Conservation (phyloP, 2,888 invertebrate species). For the Papilio elwesi region DNA sequence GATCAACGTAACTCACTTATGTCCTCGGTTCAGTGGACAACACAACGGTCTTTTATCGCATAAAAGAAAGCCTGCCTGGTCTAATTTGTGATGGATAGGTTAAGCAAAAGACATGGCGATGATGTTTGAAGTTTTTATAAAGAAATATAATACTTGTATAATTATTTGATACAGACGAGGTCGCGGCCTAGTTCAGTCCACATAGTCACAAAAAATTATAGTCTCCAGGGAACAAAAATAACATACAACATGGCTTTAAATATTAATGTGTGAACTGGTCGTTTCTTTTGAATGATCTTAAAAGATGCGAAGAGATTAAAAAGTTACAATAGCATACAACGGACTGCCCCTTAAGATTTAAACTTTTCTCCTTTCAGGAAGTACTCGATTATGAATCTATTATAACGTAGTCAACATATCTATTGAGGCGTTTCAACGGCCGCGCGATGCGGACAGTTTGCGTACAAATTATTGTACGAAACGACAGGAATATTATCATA, state of each 20-base stretch:
- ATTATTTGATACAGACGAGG: neutral
- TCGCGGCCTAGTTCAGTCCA: neutral
- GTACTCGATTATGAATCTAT: constrained; percentile 55
- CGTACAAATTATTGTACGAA: constrained; percentile 72
- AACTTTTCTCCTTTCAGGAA: constrained; percentile 39
- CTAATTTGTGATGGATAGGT: too few species aligned
- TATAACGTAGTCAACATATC: constrained; percentile 49
- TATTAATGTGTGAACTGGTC: constrained; percentile 40
- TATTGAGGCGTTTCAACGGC: constrained; percentile 46
- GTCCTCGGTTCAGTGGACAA: neutral
- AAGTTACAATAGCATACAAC: constrained; percentile 14
- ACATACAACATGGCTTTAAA: constrained; percentile 13
- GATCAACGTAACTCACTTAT: constrained; percentile 32
- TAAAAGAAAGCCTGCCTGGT: neutral
- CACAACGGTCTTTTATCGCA: neutral
- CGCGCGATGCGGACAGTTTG: constrained; percentile 55
- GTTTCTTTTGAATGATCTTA: constrained; percentile 7
- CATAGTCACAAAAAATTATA: neutral
- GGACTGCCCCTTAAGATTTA: constrained; percentile 11
- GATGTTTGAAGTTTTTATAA: too few species aligned
- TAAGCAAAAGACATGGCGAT: too few species aligned
- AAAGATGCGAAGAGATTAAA: constrained; percentile 18
- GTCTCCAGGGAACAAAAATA: constrained; percentile 4
- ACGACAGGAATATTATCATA: constrained; percentile 78
- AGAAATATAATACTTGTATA: too few species aligned